These are phyloP conservation scores for Eueides isabella DNA, from an alignment of 1,140 invertebrate species.

Conservation along the genomic window DNA sequence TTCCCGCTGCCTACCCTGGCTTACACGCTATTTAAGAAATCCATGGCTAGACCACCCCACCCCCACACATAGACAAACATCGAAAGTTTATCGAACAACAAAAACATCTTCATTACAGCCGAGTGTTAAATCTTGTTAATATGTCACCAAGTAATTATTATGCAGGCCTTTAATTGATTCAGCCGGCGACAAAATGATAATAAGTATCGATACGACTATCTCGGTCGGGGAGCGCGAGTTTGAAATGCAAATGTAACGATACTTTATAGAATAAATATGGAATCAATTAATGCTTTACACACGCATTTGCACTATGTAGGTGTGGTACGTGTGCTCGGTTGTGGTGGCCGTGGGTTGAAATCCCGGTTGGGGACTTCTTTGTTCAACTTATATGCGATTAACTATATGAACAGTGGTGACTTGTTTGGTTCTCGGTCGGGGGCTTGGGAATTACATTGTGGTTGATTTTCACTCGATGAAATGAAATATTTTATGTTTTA, in stretches of 20 bases:
- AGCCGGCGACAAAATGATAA: constrained; percentile 77
- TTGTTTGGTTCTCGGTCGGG: too few relatives aligned
- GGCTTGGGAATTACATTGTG: too few relatives aligned
- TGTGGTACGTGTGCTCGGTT: background rate
- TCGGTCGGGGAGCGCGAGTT: constrained; percentile 55
- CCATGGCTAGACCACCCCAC: too few relatives aligned
- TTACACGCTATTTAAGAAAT: too few relatives aligned
- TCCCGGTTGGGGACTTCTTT: background rate
- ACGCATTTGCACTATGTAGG: constrained; percentile 55
- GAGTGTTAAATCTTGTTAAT: constrained; percentile 79
- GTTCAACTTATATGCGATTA: too few relatives aligned
- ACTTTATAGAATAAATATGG: constrained; percentile 55
- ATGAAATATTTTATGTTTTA: too few relatives aligned
- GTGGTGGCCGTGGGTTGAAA: background rate
- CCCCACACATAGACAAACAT: constrained; percentile 29
- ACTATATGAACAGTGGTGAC: too few relatives aligned
- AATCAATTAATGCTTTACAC: constrained; percentile 64
- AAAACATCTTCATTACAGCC: constrained; percentile 74
- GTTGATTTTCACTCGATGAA: too few relatives aligned
- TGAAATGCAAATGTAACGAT: constrained; percentile 72
- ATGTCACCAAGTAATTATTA: constrained; percentile 76
- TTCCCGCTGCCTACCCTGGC: too few relatives aligned
- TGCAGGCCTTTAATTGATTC: constrained; percentile 75
- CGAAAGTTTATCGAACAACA: constrained; percentile 57
- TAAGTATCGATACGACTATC: constrained; percentile 64